Evolutionary conservation across 1,140 invertebrate genomes (phyloP), one percentile per base, ranked within the genome.

Genomic region (Pseudoatta argentina): DNA sequence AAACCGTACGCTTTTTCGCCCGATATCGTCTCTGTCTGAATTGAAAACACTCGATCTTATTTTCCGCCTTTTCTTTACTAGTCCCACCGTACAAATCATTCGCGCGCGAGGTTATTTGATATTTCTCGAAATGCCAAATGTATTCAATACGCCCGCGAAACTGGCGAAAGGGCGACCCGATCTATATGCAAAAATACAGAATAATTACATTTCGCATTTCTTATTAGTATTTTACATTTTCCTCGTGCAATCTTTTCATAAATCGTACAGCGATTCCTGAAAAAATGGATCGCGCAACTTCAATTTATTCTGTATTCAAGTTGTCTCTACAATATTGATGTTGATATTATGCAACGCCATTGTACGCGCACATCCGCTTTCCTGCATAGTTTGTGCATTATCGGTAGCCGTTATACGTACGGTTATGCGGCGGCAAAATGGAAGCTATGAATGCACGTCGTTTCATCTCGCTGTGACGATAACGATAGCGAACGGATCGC

Each of bases 271-370:
- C 24, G 24, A 44, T 12, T 30, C 4, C 24, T 39, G 78, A 82
- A 82, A 82, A 82, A 27, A 72, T 79, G 27, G n/a, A 79, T 67
- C 48, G 67, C 53, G 78, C 67, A 51, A 48, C 24, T 72, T 59
- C 53, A 69, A 82, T 82, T 82, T 82, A 82, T 72, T 82, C 24
- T 72, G 67, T 18, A 48, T 72, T 79, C 30, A 57, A 71, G 30
- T 81, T 78, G 59, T 79, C 27, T 48, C 44, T 34, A n/a, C 34
- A 27, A 61, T 82, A 82, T 82, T 72, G 78, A 82, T 82, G 53
- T 30, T 67, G 34, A 72, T 72, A 30, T 72, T 72, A 72, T 57
- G 66, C 53, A 39, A 59, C 67, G 67, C 78, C 66, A 44, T 82
- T 72, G 24, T 82, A 59, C 53, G 66, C 53, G 66, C 55, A 24